Conservation (phyloP, 2,888 invertebrate genomes). For the Gandaritis pyraliata region DNA sequence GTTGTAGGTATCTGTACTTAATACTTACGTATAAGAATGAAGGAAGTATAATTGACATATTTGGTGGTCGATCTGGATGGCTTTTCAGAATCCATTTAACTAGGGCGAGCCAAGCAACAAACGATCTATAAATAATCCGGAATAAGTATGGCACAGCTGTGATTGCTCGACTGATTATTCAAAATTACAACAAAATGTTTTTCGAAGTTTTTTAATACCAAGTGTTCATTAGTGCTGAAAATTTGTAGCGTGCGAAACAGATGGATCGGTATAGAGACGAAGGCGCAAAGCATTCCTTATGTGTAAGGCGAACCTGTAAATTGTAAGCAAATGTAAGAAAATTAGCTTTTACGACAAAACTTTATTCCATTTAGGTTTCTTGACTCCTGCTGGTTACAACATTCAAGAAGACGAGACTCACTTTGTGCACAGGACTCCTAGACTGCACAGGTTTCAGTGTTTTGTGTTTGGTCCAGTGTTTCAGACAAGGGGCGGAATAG, state of each 20-base stretch:
- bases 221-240: constrained; percentile 78
- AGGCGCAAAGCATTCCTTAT: constrained; percentile 63
- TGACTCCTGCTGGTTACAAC: constrained; percentile 17
- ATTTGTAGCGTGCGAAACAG: constrained; percentile 65
- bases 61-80: constrained; percentile 1
- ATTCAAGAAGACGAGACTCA: not conserved
- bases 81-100: no score
- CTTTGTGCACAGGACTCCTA: not conserved
- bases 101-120: constrained; percentile 22
- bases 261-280: constrained; percentile 47
- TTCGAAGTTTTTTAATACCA: constrained; percentile 56
- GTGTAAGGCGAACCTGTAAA: constrained; percentile 64
- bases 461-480: no score
- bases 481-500: no score
- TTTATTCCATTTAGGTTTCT: constrained; percentile 52
- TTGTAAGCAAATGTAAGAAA: constrained; percentile 66
- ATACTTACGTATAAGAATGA: constrained; percentile 32
- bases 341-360: constrained; percentile 58
- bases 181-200: constrained; percentile 41
- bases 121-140: constrained; percentile 25
- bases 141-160: constrained; percentile 36
- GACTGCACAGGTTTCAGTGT: not conserved
- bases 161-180: constrained; percentile 41
- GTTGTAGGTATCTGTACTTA: constrained; percentile 62
- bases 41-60: no score